Evolutionary conservation across 2,888 invertebrate genomes (phyloP).

Genomic region (Cephus sareptanus): DNA sequence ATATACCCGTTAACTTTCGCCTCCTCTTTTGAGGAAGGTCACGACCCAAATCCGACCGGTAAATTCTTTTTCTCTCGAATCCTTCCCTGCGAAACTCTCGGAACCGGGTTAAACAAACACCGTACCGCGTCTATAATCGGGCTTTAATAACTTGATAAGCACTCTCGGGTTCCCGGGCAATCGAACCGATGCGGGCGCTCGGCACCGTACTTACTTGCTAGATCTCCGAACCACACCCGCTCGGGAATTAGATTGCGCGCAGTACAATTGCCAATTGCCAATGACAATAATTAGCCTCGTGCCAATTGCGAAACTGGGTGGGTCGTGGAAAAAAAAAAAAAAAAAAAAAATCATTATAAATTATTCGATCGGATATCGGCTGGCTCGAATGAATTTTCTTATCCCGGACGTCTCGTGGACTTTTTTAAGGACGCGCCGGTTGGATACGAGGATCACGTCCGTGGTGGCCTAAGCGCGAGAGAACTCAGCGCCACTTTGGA

Average conservation of each 20-base stretch:
- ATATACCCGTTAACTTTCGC: no score
- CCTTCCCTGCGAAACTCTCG: slow-evolving; percentile 6
- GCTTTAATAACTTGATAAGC: slow-evolving; percentile 51
- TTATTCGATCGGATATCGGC: slow-evolving; percentile 12
- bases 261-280: slow-evolving; percentile 27
- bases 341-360: slow-evolving; percentile 10
- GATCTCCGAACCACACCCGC: slow-evolving; percentile 27
- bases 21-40: no score
- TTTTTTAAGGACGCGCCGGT: not conserved
- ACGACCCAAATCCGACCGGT: no score
- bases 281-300: slow-evolving; percentile 34
- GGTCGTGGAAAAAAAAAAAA: not conserved
- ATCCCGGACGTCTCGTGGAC: not conserved
- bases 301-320: slow-evolving; percentile 18
- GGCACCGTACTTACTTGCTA: not conserved
- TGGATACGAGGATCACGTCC: not conserved
- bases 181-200: slow-evolving; percentile 21
- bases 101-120: slow-evolving; percentile 44
- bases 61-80: no score
- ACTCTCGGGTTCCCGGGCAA: slow-evolving; percentile 29
- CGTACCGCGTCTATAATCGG: slow-evolving; percentile 32
- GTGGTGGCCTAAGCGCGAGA: not conserved
- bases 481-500: not conserved
- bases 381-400: not conserved
- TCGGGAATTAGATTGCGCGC: slow-evolving; percentile 30